Evolutionary conservation across 2,113 vertebrate genomes (phyloP), one percentile per base, ranked within the genome.

Genomic region (Scophthalmus maximus): DNA sequence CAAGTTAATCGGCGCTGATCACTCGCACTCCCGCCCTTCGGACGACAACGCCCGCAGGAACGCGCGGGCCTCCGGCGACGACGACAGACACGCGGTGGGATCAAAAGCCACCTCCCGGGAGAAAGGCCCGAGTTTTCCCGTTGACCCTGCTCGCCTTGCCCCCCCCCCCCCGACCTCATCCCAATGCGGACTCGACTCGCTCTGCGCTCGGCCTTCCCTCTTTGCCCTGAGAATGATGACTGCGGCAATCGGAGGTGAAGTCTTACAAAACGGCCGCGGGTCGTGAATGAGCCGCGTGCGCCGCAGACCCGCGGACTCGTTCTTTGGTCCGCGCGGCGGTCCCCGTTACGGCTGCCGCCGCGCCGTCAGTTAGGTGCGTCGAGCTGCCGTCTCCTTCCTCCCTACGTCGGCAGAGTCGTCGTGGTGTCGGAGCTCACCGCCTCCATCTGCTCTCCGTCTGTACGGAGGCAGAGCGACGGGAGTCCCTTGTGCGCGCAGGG

Each of bases 371-470:
- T 88, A 87, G 79, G 58, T 55, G 53, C 38, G 82, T 69, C 29
- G 32, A 85, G 71, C 67, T 42, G 50, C 8, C n/a, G n/a, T n/a
- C n/a, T 55, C 70, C 23, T 1, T 0, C 26, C 50, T 53, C 73
- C 56, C 49, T 73, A 61, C 63, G 42, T 84, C 67, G 77, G 74
- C 61, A 50, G 63, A 55, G 61, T 23, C 20, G 53, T 69, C 42
- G 44, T 53, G 57, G 63, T 75, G 82, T 73, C 25, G 36, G 67
- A 76, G 66, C 79, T 64, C 15, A 25, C 51, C 55, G 20, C 64
- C 50, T 86, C 89, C 79, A 81, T 89, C 88, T 88, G 86, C 63
- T 87, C 80, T 73, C 87, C 84, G 61, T 89, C 80, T 81, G 76
- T 62, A 68, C 69, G 46, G 51, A 69, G 76, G 65, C 49, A 51